phyloP scores from a whole-genome alignment of 2,113 vertebrate genomes.

The Mugil cephalus region DNA sequence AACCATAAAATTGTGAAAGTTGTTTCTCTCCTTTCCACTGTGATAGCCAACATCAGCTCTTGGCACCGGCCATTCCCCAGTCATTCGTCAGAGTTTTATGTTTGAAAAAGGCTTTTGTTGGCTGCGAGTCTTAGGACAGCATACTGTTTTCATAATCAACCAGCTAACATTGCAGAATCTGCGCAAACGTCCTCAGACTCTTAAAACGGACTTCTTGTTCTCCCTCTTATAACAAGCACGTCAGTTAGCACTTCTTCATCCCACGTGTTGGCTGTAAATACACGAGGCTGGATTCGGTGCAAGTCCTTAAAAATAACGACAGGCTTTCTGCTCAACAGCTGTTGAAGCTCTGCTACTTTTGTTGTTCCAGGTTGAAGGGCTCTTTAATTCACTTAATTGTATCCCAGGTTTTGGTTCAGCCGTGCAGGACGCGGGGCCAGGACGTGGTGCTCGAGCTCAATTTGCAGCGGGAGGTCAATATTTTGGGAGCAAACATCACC shows the following conservation, averaged over 20 bases:
- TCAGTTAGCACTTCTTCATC: conserved; percentile 68
- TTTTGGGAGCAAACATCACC: conserved; percentile 75
- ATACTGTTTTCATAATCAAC: conserved; percentile 78
- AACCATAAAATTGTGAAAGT: conserved; percentile 58
- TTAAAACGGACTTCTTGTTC: conserved; percentile 68
- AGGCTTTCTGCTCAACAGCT: conserved; percentile 34
- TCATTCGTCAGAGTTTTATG: conserved; percentile 72
- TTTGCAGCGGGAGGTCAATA: conserved; percentile 71
- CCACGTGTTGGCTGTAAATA: conserved; percentile 54
- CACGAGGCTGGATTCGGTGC: conserved; percentile 60
- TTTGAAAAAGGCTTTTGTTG: conserved; percentile 72
- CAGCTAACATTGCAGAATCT: conserved; percentile 64
- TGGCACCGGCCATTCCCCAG: conserved; percentile 61
- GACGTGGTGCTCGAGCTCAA: conserved; percentile 42
- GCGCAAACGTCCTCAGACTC: conserved; percentile 51
- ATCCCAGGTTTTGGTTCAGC: conserved; percentile 55
- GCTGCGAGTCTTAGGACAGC: conserved; percentile 69
- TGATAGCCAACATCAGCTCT: conserved; percentile 69
- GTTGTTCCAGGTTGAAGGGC: conserved; percentile 44
- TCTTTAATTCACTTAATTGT: conserved; percentile 65
- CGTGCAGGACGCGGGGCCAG: conserved; percentile 31
- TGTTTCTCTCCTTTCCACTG: conserved; percentile 76
- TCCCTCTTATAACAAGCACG: conserved; percentile 60
- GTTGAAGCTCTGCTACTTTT: conserved; percentile 21
- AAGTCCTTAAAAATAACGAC: conserved; percentile 74